Evolutionary conservation across 2,113 vertebrate genomes (phyloP).

Genomic region (Pangasianodon gigas): DNA sequence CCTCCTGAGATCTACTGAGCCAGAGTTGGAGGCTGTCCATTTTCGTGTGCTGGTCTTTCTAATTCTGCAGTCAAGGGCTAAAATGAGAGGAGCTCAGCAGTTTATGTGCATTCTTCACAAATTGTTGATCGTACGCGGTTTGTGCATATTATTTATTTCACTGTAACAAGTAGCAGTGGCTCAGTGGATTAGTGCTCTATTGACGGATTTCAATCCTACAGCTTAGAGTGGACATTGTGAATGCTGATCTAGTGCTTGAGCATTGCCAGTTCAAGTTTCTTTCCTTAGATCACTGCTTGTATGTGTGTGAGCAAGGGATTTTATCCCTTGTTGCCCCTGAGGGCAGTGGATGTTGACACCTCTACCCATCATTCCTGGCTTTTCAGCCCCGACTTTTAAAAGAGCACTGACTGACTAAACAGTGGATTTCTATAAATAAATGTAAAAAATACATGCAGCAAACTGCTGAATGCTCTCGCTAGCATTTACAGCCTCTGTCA

Average conservation of each 20-base stretch:
- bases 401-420: background rate
- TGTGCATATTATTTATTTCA: background rate
- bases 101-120: background rate
- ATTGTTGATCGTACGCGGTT: background rate
- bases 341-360: background rate
- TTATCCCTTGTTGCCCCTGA: background rate
- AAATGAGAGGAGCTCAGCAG: background rate
- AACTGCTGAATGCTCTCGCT: background rate
- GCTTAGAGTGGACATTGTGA: background rate
- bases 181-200: background rate
- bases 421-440: background rate
- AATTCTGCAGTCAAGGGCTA: constrained; percentile 23
- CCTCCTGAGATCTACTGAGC: constrained; percentile 39
- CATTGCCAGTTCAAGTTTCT: background rate
- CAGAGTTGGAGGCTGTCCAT: constrained; percentile 42
- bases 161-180: background rate
- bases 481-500: constrained; percentile 9
- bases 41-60: constrained; percentile 9
- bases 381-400: background rate
- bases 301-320: background rate
- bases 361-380: background rate
- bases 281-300: background rate
- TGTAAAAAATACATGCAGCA: background rate
- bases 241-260: background rate
- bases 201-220: background rate